Conservation (phyloP, 1,140 invertebrate genomes). For the Stratiolaelaps scimitus region DNA sequence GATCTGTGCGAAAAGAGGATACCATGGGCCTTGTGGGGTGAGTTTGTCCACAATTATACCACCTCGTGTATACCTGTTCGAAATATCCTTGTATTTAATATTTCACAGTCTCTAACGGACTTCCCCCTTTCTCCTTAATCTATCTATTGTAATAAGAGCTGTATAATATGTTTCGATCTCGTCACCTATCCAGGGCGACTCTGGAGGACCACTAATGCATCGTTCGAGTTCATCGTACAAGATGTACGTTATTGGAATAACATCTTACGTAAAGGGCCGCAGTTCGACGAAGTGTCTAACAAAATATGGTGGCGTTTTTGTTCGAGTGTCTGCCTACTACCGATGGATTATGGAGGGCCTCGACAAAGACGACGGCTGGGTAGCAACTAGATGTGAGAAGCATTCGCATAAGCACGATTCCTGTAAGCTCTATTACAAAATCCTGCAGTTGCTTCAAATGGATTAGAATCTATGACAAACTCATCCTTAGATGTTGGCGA, state of each 20-base stretch:
- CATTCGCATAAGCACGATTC: slow-evolving; percentile 3
- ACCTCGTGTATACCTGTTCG: no score
- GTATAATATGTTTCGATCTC: no score
- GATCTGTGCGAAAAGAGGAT: slow-evolving; percentile 4
- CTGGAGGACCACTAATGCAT: slow-evolving; percentile 22
- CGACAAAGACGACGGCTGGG: slow-evolving; percentile 1
- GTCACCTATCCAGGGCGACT: not conserved
- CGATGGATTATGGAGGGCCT: slow-evolving; percentile 14
- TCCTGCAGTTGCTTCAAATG: slow-evolving; percentile 7
- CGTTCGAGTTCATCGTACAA: slow-evolving; percentile 1
- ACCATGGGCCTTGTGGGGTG: slow-evolving; percentile 25
- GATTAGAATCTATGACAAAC: not conserved
- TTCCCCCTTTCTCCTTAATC: no score
- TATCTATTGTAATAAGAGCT: no score
- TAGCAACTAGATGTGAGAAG: slow-evolving; percentile 2
- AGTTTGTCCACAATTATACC: not conserved
- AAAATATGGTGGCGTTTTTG: slow-evolving; percentile 22
- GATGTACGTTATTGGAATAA: slow-evolving; percentile 28
- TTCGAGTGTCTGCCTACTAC: slow-evolving; percentile 20
- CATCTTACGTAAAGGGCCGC: slow-evolving; percentile 26
- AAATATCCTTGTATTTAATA: no score
- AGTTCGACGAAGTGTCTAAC: slow-evolving; percentile 26
- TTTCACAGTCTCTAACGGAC: no score
- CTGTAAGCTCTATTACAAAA: slow-evolving; percentile 21
- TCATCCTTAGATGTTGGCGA: no score